These are phyloP conservation scores for Drosophila parabipectinata DNA, from an alignment of 1,140 invertebrate genomes.

Conservation along the genomic window DNA sequence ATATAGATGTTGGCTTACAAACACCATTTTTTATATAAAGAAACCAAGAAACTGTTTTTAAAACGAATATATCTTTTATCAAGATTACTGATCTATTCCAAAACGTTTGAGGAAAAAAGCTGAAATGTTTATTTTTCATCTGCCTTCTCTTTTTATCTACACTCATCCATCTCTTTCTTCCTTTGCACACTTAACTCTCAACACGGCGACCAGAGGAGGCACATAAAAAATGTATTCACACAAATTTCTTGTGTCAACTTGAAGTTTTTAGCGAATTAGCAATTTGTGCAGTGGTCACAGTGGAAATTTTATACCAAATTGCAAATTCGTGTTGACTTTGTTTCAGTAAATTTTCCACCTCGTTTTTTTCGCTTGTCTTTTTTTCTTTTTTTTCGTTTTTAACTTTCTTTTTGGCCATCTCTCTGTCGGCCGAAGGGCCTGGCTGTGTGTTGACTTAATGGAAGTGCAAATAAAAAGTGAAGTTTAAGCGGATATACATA, in stretches of 20 bases:
- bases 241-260: constrained; percentile 74
- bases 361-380: constrained; percentile 16
- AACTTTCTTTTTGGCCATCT: constrained; percentile 12
- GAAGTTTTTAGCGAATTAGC: constrained; percentile 60
- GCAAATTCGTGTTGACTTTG: constrained; percentile 71
- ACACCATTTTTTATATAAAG: no score
- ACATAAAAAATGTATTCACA: constrained; percentile 67
- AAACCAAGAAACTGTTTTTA: no score
- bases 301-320: constrained; percentile 69
- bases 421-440: constrained; percentile 1
- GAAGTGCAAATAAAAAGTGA: constrained; percentile 62
- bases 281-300: constrained; percentile 58
- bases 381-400: constrained; percentile 29
- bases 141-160: constrained; percentile 15
- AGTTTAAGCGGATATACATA: constrained; percentile 29
- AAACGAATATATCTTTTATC: no score
- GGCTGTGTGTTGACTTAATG: constrained; percentile 53
- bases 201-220: constrained; percentile 1
- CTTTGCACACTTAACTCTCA: not conserved
- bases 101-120: constrained; percentile 20
- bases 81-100: no score
- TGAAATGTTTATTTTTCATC: constrained; percentile 18
- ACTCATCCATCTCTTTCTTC: not conserved
- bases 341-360: constrained; percentile 44
- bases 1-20: no score